These are phyloP conservation scores for Chaetops frenatus DNA, from an alignment of 2,113 vertebrate genomes.

Conservation along the genomic window DNA sequence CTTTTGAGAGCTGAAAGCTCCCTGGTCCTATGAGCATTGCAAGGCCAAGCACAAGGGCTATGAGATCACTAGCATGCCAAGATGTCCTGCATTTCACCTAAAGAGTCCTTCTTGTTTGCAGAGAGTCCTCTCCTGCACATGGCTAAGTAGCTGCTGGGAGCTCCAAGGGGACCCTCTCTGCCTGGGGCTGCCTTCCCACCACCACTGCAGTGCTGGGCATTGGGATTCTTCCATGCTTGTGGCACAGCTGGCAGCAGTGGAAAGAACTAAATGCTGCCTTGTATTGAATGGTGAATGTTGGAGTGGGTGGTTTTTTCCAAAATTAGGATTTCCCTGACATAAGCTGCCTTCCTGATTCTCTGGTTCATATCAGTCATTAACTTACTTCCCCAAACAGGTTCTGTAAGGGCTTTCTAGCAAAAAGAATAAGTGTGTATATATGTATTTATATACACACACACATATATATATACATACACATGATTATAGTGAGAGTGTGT, in stretches of 20 bases:
- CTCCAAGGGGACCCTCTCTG: background rate
- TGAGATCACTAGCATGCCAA: background rate
- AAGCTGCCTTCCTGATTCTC: background rate
- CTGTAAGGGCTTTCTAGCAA: background rate
- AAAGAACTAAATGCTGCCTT: background rate
- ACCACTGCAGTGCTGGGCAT: background rate
- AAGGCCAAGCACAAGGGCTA: background rate
- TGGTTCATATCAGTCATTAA: background rate
- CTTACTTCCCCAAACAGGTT: background rate
- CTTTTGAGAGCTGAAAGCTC: background rate
- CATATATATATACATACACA: background rate
- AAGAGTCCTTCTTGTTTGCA: background rate
- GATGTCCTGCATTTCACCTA: background rate
- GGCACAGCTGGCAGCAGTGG: background rate
- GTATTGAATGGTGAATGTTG: rapidly evolving
- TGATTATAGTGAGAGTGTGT: background rate
- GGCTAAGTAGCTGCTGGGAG: background rate
- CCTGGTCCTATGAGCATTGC: rapidly evolving
- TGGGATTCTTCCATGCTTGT: rapidly evolving
- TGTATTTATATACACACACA: background rate
- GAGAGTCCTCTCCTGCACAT: background rate
- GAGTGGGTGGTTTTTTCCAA: background rate
- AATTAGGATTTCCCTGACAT: background rate
- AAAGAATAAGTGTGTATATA: background rate
- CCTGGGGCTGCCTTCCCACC: background rate